Evolutionary conservation across 2,888 invertebrate species (phyloP), one percentile per base, ranked within the genome.

Genomic region (Sinhomidia bicolor): DNA sequence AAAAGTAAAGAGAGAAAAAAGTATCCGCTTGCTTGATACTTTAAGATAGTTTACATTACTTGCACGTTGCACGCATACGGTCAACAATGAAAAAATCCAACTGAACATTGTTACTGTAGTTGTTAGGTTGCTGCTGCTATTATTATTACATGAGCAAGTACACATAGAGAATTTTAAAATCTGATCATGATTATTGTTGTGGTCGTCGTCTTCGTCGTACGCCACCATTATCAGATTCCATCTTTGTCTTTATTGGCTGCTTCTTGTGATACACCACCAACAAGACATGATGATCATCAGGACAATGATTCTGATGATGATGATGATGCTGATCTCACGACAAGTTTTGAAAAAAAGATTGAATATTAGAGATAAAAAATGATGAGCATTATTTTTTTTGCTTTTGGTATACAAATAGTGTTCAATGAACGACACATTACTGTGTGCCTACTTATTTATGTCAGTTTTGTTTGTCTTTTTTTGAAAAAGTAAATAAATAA

Each of bases 201-300:
- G 12, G 36, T 78, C 36, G 51, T 51, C 14, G 26, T 71, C 23
- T 20, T 44, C 4, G 78, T 78, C 78, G 78, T 80, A 80, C 62
- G 60, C 62, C 76, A 80, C 47, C n/a, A 65, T 80, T 79, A 86
- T 80, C 78, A 78, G 41, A 82, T 81, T 78, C 85, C 85, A 85
- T 85, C 85, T 85, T 85, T 51, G 80, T 80, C 80, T 85, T 87
- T 89, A 89, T 86, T 89, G 85, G 85, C 57, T 85, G 89, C 89
- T 89, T 76, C 85, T 86, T 89, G 89, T 85, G 85, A 85, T 89
- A 85, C 89, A 89, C 89, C 54, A 57, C 23, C 36, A 68, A 68
- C 65, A 71, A 57, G 57, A 44, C 41, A 26, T 6, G n/a, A 51
- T n/a, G 29, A 80, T 44, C 26, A 60, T 80, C 79, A 79, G 36